Base-by-base conservation (phyloP, 2,888 invertebrate genomes). In the Nomada ferruginata region DNA sequence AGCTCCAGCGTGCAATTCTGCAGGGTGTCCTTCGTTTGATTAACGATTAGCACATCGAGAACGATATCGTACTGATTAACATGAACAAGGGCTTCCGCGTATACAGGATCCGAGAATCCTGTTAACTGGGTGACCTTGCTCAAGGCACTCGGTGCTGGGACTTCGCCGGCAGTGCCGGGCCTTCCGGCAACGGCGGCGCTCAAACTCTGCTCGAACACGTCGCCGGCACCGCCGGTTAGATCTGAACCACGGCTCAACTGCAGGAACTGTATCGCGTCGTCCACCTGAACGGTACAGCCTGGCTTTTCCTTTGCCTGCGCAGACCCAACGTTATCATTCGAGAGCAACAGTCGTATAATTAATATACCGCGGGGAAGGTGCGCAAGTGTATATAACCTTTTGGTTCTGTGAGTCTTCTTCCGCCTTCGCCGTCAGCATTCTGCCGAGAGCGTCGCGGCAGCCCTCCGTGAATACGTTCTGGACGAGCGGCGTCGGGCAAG, bases 51-150 rank as follows among this genome's bases (percentile, higher is more conserved):
- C 57, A 99, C 99, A 94, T 99, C 99, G 60, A 99, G 95, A 61
- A 99, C 99, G 90, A 99, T 99, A 94, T 99, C 99, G 94, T 99
- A 99, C 93, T 99, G 99, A 94, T 99, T 99, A 88, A 99, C 99
- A 94, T 99, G 97, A 1, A 99, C 99, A 92, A 99, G 98, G n/a
- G 99, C 99, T 95, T 99, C 99, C 0, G 99, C 98, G 94, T 99
- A 99, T 81, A 99, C 99, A 0, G 99, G 99, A 95, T 99, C 99
- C 0, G 99, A 99, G 95, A 99, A 99, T 18, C 99, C 99, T 4
- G 99, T 99, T 91, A 99, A 95, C 94, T 99, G 99, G 53, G 98
- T 98, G 84, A 98, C 98, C 94, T 97, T 97, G 83, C 96, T 96
- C 23, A 96, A 92, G 88, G 95, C 96, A 87, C 94, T 96, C 1